A percentile compares a stretch with the other conserved stretches of the same genome.
phyloP scores from a whole-genome alignment of 1,140 invertebrate genomes.

The Musca vetustissima region DNA sequence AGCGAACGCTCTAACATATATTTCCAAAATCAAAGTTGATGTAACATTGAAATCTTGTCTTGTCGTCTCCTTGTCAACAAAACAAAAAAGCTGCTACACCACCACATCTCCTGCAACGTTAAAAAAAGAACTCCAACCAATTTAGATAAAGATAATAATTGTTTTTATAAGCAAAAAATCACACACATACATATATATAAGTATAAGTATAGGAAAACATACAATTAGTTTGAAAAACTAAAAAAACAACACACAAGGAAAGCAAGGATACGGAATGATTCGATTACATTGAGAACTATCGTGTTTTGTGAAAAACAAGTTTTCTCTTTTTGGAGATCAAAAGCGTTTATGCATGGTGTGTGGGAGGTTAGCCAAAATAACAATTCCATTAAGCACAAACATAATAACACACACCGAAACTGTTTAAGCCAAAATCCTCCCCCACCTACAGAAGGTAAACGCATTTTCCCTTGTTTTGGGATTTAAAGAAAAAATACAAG shows the following conservation, averaged over 20 bases:
- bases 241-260: slow-evolving; percentile 26
- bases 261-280: neutral
- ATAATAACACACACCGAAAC: neutral
- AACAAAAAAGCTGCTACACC: too few species aligned
- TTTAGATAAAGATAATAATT: slow-evolving; percentile 8
- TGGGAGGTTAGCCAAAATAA: neutral
- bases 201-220: neutral
- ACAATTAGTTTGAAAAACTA: slow-evolving; percentile 25
- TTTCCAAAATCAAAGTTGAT: slow-evolving; percentile 2
- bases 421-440: neutral
- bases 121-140: slow-evolving; percentile 11
- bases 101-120: neutral
- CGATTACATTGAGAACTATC: neutral
- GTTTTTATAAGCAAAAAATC: slow-evolving; percentile 15
- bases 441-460: too few species aligned
- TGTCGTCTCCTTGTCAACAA: neutral
- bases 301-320: neutral
- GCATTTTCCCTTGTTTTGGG: neutral
- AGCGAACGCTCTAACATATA: too few species aligned
- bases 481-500: slow-evolving; percentile 5
- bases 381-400: slow-evolving; percentile 16
- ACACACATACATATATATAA: neutral
- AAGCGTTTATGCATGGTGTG: neutral
- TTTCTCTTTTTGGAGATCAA: too few species aligned
- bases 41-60: neutral